Conservation (phyloP, 2,888 invertebrate species). For the Diogma glabrata region DNA sequence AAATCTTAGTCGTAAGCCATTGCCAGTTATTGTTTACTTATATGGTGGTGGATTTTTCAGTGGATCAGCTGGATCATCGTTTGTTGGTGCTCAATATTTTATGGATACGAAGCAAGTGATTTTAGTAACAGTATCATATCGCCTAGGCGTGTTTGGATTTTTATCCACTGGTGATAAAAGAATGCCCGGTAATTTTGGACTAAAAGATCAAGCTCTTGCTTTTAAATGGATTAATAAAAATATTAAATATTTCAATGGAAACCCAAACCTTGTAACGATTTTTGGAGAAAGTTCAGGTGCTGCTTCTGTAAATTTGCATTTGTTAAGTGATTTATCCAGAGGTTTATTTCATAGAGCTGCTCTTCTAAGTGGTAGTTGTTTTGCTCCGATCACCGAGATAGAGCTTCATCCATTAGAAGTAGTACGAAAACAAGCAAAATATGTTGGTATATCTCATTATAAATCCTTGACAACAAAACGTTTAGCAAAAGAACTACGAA, state of each 20-base stretch:
- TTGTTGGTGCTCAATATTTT: constrained; percentile 27
- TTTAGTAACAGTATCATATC: constrained; percentile 33
- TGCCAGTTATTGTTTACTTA: constrained; percentile 34
- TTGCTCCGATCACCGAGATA: neutral
- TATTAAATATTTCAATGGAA: constrained; percentile 31
- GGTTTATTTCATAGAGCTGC: constrained; percentile 38
- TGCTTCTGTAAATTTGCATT: constrained; percentile 29
- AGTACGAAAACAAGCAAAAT: constrained; percentile 32
- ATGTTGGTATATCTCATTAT: constrained; percentile 32
- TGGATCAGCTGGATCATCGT: constrained; percentile 18
- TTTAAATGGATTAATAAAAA: constrained; percentile 38
- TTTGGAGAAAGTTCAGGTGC: constrained; percentile 35
- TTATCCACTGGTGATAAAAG: constrained; percentile 28
- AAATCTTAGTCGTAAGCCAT: neutral
- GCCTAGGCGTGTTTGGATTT: constrained; percentile 32
- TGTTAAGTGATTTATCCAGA: constrained; percentile 28
- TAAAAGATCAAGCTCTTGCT: constrained; percentile 35
- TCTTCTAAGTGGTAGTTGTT: neutral
- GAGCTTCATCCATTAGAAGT: constrained; percentile 26
- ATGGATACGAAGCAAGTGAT: constrained; percentile 30
- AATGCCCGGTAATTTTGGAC: constrained; percentile 31
- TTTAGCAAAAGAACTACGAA: constrained; percentile 26
- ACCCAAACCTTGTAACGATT: constrained; percentile 15
- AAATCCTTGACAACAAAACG: constrained; percentile 23
- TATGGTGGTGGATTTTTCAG: constrained; percentile 33